Conservation (phyloP, 2,113 vertebrate species). For the human region GRCh38 chr2:230062001-230062500, state of each 20-base stretch:
- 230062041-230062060: not conserved
- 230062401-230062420: too few species aligned
- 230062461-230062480: too few species aligned
- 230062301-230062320: not conserved
- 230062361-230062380: too few species aligned
- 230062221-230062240: not conserved
- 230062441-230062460: too few species aligned
- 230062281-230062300: not conserved
- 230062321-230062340: not conserved
- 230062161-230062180: not conserved
- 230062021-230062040: too few species aligned
- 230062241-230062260: accelerated
- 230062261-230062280: not conserved
- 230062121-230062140: not conserved
- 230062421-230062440: too few species aligned
- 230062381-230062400: too few species aligned
- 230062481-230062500: too few species aligned
- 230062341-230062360: not conserved
- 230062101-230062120: not conserved
- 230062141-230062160: not conserved
- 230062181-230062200: not conserved
- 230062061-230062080: not conserved
- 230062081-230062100: not conserved
- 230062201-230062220: not conserved
- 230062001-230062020: too few species aligned